Conservation (phyloP, 2,113 vertebrate genomes). For the Dicentrarchus labrax region DNA sequence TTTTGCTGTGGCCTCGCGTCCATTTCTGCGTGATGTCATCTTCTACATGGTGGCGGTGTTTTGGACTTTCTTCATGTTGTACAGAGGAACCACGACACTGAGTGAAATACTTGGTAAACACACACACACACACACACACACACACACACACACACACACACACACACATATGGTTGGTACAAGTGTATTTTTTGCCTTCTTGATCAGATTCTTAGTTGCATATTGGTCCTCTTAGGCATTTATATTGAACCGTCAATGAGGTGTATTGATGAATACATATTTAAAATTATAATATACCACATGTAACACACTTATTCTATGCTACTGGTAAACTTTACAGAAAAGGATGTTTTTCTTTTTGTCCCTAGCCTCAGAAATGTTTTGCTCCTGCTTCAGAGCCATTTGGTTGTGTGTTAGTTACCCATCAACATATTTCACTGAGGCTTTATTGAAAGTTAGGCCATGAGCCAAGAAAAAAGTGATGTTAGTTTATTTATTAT, state of each 20-base stretch:
- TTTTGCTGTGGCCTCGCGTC: conserved; percentile 92
- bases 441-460: not conserved
- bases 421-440: not conserved
- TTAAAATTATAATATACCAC: not conserved
- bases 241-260: not conserved
- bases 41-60: conserved; percentile 96
- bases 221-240: not conserved
- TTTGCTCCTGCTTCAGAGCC: not conserved
- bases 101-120: conserved; percentile 88
- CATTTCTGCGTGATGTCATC: conserved; percentile 93
- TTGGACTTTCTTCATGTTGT: conserved; percentile 92
- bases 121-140: not conserved
- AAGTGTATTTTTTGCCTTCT: not conserved
- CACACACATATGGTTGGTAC: not conserved
- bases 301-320: not conserved
- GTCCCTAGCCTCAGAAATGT: not conserved
- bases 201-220: not conserved
- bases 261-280: not conserved
- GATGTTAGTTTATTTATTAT: not conserved
- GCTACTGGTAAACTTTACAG: not conserved
- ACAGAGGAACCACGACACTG: conserved; percentile 85
- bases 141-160: not conserved
- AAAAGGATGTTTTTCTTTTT: not conserved
- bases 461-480: not conserved
- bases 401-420: not conserved